Percentiles rank a stretch among this genome's conserved stretches.
Conservation (phyloP, 2,113 vertebrate species). For the Elgaria multicarinata region DNA sequence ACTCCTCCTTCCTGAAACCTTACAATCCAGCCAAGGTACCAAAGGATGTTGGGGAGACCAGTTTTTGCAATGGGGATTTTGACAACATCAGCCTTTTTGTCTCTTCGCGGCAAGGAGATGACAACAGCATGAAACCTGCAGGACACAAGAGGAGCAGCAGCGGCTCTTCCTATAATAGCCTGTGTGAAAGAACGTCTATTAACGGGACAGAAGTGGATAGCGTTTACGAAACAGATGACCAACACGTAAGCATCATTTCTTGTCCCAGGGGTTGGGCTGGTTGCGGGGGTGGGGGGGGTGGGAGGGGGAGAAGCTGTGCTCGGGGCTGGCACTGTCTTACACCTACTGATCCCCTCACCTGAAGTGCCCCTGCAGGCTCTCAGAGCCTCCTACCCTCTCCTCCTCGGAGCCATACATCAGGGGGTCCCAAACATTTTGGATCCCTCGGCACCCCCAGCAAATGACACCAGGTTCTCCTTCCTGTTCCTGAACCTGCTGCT, state of each 20-base stretch:
- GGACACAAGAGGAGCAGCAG: slow-evolving; percentile 73
- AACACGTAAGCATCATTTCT: slow-evolving; percentile 80
- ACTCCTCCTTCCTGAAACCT: slow-evolving; percentile 93
- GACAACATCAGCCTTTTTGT: slow-evolving; percentile 95
- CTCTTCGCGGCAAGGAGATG: slow-evolving; percentile 75
- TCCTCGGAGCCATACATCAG: no score
- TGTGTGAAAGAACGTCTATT: slow-evolving; percentile 74
- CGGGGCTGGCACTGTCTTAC: neutral
- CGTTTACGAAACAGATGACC: slow-evolving; percentile 75
- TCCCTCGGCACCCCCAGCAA: no score
- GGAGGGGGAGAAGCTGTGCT: neutral
- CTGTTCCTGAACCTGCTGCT: no score
- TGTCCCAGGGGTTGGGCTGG: slow-evolving; percentile 28
- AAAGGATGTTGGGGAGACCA: slow-evolving; percentile 66
- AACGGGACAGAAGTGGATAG: slow-evolving; percentile 59
- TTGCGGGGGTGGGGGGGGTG: no score
- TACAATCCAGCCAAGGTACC: slow-evolving; percentile 87
- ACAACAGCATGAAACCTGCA: slow-evolving; percentile 72
- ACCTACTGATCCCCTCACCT: neutral
- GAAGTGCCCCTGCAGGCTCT: no score
- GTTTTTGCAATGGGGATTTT: slow-evolving; percentile 84
- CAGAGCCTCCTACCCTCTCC: no score
- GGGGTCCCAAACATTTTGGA: no score
- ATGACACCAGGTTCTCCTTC: no score
- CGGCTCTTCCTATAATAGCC: slow-evolving; percentile 78